Conservation (phyloP, 2,113 vertebrate species). For the Pelecanoides urinatrix region DNA sequence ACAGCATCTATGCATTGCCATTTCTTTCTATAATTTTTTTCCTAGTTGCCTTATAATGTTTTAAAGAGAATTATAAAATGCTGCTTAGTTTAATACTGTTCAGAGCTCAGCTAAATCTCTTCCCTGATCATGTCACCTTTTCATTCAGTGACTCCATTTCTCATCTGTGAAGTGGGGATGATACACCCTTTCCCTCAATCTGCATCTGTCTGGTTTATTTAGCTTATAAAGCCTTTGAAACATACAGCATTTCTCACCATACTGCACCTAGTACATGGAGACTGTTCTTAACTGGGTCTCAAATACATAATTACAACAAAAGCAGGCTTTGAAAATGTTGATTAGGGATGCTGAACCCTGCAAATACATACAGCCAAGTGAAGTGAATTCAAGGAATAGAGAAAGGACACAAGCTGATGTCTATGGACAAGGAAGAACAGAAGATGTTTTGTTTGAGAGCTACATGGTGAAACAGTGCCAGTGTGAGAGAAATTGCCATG, state of each 20-base stretch:
- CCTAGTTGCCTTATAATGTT: background rate
- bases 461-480: background rate
- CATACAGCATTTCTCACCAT: background rate
- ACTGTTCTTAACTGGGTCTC: background rate
- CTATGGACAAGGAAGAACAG: background rate
- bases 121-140: background rate
- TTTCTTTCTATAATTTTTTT: background rate
- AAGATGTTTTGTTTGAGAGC: background rate
- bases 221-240: background rate
- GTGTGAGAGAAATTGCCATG: background rate
- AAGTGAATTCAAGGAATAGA: background rate
- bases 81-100: background rate
- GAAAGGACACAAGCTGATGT: background rate
- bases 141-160: background rate
- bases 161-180: background rate
- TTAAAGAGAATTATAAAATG: constrained; percentile 16
- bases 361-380: background rate
- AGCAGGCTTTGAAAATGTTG: background rate
- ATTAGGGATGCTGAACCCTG: background rate
- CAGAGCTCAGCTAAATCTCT: background rate
- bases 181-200: background rate
- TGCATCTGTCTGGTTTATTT: background rate
- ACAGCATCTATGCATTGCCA: background rate
- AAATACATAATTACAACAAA: background rate
- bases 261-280: accelerated